Evolutionary conservation across 2,888 invertebrate genomes (phyloP).

Genomic region (Drosophila crucigera): DNA sequence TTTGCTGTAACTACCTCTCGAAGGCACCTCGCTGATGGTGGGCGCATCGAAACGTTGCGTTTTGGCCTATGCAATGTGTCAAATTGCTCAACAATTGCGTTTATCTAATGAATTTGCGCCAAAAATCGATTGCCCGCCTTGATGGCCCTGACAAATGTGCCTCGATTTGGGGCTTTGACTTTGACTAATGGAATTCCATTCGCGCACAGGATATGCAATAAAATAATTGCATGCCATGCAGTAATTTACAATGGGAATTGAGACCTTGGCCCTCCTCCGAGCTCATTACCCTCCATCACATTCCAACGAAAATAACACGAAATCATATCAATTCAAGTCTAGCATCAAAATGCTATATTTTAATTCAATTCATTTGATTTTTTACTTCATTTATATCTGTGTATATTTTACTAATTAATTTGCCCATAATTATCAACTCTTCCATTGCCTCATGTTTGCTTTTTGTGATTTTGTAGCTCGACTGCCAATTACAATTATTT

Average conservation of each 20-base stretch:
- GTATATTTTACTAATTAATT: not conserved
- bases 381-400: not conserved
- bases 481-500: slow-evolving; percentile 1
- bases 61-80: slow-evolving; percentile 47
- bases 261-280: not conserved
- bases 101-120: slow-evolving; percentile 55
- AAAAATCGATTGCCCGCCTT: slow-evolving; percentile 62
- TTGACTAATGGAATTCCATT: slow-evolving; percentile 72
- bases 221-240: slow-evolving; percentile 60
- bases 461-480: not conserved
- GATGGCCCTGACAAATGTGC: slow-evolving; percentile 43
- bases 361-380: slow-evolving; percentile 11
- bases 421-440: not conserved
- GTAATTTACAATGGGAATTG: slow-evolving; percentile 53
- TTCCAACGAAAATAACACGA: not conserved
- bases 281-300: not conserved
- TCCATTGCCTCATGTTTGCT: not conserved
- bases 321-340: slow-evolving; percentile 30
- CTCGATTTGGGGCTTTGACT: slow-evolving; percentile 52
- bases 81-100: slow-evolving; percentile 58
- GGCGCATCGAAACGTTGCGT: not conserved
- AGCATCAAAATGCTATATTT: slow-evolving; percentile 21
- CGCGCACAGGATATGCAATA: slow-evolving; percentile 51
- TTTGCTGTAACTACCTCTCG: not conserved
- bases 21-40: slow-evolving; percentile 19